Percentiles rank a stretch among this genome's conserved stretches.
phyloP scores from a whole-genome alignment of 2,797 vertebrate genomes.

The Falco concolor region DNA sequence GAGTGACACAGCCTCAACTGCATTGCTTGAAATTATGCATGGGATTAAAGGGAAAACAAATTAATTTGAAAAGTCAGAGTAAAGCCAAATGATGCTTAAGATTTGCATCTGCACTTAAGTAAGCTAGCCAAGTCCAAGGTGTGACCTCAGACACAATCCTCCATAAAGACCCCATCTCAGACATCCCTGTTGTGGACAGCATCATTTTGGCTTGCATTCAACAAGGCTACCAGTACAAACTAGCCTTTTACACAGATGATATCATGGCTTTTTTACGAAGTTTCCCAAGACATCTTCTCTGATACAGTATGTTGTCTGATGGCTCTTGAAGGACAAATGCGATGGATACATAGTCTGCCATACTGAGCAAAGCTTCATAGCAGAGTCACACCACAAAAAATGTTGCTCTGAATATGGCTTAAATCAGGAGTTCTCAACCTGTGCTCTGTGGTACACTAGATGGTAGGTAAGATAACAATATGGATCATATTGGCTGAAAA shows the following conservation, averaged over 20 bases:
- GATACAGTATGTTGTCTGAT: neutral
- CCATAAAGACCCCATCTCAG: neutral
- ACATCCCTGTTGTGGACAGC: neutral
- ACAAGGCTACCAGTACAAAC: neutral
- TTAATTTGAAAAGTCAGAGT: neutral
- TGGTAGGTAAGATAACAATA: neutral
- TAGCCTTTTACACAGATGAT: neutral
- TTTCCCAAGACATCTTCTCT: neutral
- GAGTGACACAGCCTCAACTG: neutral
- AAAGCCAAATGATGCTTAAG: neutral
- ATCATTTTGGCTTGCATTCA: neutral
- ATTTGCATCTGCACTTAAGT: neutral
- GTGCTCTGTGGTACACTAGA: neutral
- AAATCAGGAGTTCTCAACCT: neutral
- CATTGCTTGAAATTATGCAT: neutral
- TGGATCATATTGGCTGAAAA: neutral
- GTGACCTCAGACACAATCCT: neutral
- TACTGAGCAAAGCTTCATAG: neutral
- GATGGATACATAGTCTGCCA: neutral
- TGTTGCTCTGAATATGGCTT: neutral
- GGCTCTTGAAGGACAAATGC: neutral
- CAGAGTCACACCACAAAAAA: neutral
- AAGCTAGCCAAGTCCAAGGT: neutral
- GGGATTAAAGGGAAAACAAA: neutral
- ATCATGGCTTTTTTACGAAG: neutral